Conservation (phyloP, 2,888 invertebrate genomes). For the Scaptomyza polygonia region DNA sequence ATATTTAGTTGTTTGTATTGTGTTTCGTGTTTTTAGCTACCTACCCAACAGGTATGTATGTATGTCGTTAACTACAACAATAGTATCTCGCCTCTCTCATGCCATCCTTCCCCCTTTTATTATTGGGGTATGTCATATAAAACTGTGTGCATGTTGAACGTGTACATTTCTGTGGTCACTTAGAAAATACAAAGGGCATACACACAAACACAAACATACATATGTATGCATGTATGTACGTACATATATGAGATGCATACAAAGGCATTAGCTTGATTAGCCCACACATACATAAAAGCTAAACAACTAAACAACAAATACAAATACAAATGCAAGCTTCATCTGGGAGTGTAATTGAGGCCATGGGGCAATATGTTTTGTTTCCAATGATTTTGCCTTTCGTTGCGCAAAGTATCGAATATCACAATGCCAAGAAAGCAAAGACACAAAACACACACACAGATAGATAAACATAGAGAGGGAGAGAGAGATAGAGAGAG, state of each 20-base stretch:
- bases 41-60: not conserved
- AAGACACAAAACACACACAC: not conserved
- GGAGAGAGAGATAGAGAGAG: not conserved
- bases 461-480: not conserved
- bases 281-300: conserved; percentile 65
- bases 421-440: conserved; percentile 69
- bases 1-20: conserved; percentile 51
- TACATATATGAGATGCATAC: conserved; percentile 21
- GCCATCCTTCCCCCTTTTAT: not conserved
- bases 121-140: conserved; percentile 50
- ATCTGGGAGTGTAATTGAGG: conserved; percentile 78
- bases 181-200: conserved; percentile 64
- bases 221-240: conserved; percentile 14
- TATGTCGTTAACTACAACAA: too few species aligned
- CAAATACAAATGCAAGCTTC: conserved; percentile 48
- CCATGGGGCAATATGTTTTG: conserved; percentile 81
- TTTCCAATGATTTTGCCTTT: conserved; percentile 80
- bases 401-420: conserved; percentile 81
- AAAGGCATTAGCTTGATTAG: conserved; percentile 70
- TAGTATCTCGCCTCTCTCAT: not conserved
- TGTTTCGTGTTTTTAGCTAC: not conserved
- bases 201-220: not conserved
- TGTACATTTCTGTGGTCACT: conserved; percentile 79
- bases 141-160: conserved; percentile 70
- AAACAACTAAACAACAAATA: conserved; percentile 6